These are phyloP conservation scores for Gnathonemus longibarbis DNA, from an alignment of 2,113 vertebrate genomes.

Conservation along the genomic window DNA sequence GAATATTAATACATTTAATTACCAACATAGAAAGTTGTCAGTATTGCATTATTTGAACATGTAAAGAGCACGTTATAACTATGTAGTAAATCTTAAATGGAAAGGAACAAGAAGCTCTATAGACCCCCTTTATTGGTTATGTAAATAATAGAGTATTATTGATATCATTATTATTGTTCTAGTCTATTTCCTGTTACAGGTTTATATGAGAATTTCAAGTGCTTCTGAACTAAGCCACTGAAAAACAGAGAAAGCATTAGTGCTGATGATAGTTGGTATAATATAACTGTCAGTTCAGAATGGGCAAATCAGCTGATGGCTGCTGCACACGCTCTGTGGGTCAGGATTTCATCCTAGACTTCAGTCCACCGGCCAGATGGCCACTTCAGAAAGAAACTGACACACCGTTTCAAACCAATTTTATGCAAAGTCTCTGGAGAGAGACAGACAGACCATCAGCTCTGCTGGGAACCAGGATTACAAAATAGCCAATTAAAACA, in stretches of 20 bases:
- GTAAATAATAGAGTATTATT: background rate
- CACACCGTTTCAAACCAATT: slow-evolving; percentile 94
- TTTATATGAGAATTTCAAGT: background rate
- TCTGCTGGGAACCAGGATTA: slow-evolving; percentile 99
- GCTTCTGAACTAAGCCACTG: background rate
- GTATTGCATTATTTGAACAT: background rate
- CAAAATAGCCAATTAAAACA: slow-evolving; percentile 98
- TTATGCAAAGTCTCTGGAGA: slow-evolving; percentile 81
- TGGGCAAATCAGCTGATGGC: slow-evolving; percentile 47
- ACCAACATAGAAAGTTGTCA: background rate
- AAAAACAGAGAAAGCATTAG: slow-evolving; percentile 8
- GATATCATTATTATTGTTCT: background rate
- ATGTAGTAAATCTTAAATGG: background rate
- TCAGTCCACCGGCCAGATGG: slow-evolving; percentile 87
- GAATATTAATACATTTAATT: background rate
- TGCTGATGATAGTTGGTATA: slow-evolving; percentile 9
- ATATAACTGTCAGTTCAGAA: slow-evolving; percentile 24
- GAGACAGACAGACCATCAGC: slow-evolving; percentile 76
- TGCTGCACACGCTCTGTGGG: slow-evolving; percentile 62
- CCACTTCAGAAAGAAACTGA: slow-evolving; percentile 81
- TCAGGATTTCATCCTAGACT: slow-evolving; percentile 71
- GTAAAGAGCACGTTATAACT: background rate
- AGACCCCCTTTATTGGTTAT: background rate
- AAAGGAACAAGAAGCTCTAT: background rate
- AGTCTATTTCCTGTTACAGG: background rate